phyloP scores from a whole-genome alignment of 37 sponge, comb jelly and placozoan species.

The Trichoplax adhaerens region DNA sequence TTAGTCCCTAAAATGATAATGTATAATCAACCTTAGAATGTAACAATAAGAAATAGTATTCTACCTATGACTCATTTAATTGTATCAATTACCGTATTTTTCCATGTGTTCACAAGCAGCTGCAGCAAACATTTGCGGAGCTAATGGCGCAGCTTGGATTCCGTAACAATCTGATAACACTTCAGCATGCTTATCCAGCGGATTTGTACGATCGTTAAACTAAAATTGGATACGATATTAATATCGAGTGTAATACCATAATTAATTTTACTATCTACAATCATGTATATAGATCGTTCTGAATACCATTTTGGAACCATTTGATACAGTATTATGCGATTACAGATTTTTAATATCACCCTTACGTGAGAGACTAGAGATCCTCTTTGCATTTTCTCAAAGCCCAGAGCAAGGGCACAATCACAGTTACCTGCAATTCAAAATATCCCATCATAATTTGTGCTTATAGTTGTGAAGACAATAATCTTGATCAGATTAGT shows the following conservation, averaged over 20 bases:
- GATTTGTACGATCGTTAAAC: constrained; percentile 57
- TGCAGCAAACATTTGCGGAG: constrained; percentile 82
- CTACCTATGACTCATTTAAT: not conserved
- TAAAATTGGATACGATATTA: not conserved
- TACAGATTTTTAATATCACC: too few relatives aligned
- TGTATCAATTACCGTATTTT: constrained; percentile 37
- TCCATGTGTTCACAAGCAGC: constrained; percentile 86
- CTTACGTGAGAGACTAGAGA: constrained; percentile 35
- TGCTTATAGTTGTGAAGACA: not conserved
- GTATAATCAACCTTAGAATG: not conserved
- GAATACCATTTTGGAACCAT: too few relatives aligned
- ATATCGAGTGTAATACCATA: too few relatives aligned
- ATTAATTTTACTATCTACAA: too few relatives aligned
- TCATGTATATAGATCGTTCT: too few relatives aligned
- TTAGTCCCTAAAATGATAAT: constrained; percentile 34
- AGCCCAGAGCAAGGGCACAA: constrained; percentile 77
- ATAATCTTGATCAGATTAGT: not conserved
- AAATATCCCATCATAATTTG: not conserved
- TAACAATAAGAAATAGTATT: not conserved
- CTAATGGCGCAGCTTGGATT: constrained; percentile 42
- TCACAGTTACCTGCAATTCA: constrained; percentile 30
- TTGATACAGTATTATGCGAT: too few relatives aligned
- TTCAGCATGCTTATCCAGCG: constrained; percentile 57
- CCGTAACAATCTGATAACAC: constrained; percentile 42
- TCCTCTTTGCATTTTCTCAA: constrained; percentile 85